A percentile compares a stretch with the other conserved stretches of the same genome.
These are phyloP conservation scores for Sebastes ruberrimus DNA, from an alignment of 2,797 vertebrate genomes.

Conservation along the genomic window DNA sequence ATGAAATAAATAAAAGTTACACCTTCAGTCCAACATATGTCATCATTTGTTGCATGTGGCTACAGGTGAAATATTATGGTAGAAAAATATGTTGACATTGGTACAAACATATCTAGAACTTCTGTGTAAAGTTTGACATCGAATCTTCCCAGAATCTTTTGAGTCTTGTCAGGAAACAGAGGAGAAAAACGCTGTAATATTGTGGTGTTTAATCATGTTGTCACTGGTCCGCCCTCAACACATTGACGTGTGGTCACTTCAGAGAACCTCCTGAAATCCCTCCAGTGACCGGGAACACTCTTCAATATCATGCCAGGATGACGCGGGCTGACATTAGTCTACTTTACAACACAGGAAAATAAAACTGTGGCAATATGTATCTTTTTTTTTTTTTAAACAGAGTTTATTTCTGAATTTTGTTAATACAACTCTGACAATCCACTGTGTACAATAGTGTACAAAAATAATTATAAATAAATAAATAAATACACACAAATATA, in stretches of 20 bases:
- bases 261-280: slow-evolving; percentile 5
- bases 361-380: neutral
- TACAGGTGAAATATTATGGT: neutral
- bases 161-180: neutral
- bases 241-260: neutral
- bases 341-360: neutral
- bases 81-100: neutral
- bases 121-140: neutral
- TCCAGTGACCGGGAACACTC: neutral
- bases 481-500: no score
- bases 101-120: neutral
- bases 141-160: neutral
- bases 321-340: neutral
- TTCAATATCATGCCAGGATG: neutral
- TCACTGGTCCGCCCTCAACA: neutral
- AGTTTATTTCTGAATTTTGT: no score
- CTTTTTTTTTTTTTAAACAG: neutral
- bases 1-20: neutral
- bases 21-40: neutral
- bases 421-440: no score
- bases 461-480: no score
- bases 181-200: neutral
- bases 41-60: neutral
- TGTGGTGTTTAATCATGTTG: slow-evolving; percentile 1
- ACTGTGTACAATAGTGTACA: no score